Evolutionary conservation across 1,140 invertebrate genomes (phyloP).

Genomic region (Cataglyphis hispanica): DNA sequence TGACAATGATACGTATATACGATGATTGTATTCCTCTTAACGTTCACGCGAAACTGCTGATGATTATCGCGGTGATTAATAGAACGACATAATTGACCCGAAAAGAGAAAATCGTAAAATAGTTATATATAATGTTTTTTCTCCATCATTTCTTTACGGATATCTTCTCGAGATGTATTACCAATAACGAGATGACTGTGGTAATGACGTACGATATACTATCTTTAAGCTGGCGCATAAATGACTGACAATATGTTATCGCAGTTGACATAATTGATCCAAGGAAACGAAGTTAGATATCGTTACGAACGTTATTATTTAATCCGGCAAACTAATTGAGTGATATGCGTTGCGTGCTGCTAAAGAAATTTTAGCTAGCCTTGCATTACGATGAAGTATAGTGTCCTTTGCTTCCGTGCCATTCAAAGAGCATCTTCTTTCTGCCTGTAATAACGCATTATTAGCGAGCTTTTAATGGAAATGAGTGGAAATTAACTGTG

Average conservation of each 20-base stretch:
- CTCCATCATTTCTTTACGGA: neutral
- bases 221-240: neutral
- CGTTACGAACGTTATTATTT: constrained; percentile 30
- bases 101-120: neutral
- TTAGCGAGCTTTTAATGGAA: constrained; percentile 31
- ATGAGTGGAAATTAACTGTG: constrained; percentile 38
- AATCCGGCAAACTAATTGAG: constrained; percentile 19
- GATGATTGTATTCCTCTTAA: neutral
- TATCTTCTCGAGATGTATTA: neutral
- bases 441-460: constrained; percentile 1
- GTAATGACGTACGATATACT: neutral
- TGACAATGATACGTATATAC: neutral
- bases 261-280: constrained; percentile 15
- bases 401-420: constrained; percentile 7
- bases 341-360: constrained; percentile 3
- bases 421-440: neutral
- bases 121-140: neutral
- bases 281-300: neutral
- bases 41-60: neutral
- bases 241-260: constrained; percentile 16
- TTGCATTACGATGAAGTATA: constrained; percentile 27
- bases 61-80: constrained; percentile 21
- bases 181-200: neutral
- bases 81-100: neutral
- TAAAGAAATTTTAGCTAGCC: constrained; percentile 20